A percentile compares a stretch with the other conserved stretches of the same genome.
Evolutionary conservation across 1,140 invertebrate species (phyloP).

Genomic region (Chrysomallon squamiferum): DNA sequence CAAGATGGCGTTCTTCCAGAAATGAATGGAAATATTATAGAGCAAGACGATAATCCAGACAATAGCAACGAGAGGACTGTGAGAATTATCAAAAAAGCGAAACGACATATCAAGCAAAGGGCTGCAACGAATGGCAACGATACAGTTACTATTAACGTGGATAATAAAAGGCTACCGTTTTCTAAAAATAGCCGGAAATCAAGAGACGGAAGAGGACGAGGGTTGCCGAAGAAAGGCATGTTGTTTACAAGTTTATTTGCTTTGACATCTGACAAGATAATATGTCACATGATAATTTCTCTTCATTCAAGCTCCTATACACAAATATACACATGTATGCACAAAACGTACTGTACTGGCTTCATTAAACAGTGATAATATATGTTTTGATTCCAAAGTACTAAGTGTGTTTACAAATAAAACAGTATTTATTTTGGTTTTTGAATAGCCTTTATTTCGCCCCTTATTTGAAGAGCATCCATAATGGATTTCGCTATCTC

Average conservation of each 20-base stretch:
- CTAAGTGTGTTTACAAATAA: too few species aligned
- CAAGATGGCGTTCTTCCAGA: neutral
- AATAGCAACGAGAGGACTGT: conserved; percentile 12
- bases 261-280: neutral
- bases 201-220: conserved; percentile 41
- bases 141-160: conserved; percentile 10
- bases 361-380: too few species aligned
- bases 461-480: too few species aligned
- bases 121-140: conserved; percentile 15
- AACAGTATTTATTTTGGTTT: too few species aligned
- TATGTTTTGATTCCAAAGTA: too few species aligned
- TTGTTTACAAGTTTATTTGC: neutral
- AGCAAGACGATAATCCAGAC: conserved; percentile 22
- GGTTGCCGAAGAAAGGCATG: conserved; percentile 50
- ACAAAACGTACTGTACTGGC: too few species aligned
- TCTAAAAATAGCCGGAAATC: conserved; percentile 52
- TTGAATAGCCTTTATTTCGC: too few species aligned
- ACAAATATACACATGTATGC: neutral
- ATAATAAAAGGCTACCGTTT: conserved; percentile 21
- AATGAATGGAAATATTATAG: conserved; percentile 18
- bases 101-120: conserved; percentile 17
- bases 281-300: neutral
- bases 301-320: too few species aligned
- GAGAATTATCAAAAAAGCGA: conserved; percentile 27
- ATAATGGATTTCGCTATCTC: too few species aligned